phyloP scores from a whole-genome alignment of 2,797 vertebrate species.

The Brotula barbata region DNA sequence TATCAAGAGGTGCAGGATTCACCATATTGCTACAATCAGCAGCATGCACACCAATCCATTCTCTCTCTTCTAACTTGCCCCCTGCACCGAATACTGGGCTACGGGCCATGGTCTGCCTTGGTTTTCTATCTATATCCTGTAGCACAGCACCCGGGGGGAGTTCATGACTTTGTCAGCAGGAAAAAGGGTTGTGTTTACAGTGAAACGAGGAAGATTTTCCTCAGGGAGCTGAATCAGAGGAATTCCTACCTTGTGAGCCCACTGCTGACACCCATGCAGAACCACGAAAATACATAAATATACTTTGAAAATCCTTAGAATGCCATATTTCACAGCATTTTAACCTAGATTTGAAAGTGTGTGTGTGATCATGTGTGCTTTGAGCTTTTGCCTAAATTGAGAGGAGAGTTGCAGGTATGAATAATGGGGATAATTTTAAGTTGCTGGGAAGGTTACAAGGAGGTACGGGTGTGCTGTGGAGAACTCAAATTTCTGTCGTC shows the following conservation, averaged over 20 bases:
- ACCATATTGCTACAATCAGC: slow-evolving; percentile 55
- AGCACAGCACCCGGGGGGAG: slow-evolving; percentile 54
- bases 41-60: slow-evolving; percentile 27
- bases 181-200: slow-evolving; percentile 65
- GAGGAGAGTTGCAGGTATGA: slow-evolving; percentile 22
- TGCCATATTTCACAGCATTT: not conserved
- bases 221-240: slow-evolving; percentile 61
- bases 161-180: slow-evolving; percentile 68
- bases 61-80: slow-evolving; percentile 8
- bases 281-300: slow-evolving; percentile 11
- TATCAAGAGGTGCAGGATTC: slow-evolving; percentile 28
- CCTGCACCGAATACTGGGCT: slow-evolving; percentile 33
- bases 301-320: slow-evolving; percentile 16
- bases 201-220: slow-evolving; percentile 58
- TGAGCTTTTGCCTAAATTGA: slow-evolving; percentile 24
- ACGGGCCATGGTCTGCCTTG: slow-evolving; percentile 42
- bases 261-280: slow-evolving; percentile 37
- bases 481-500: slow-evolving; percentile 16
- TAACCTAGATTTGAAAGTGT: slow-evolving; percentile 17
- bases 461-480: slow-evolving; percentile 26
- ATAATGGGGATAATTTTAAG: slow-evolving; percentile 49
- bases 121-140: slow-evolving; percentile 64
- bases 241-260: slow-evolving; percentile 26
- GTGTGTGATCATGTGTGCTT: not conserved
- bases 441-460: slow-evolving; percentile 29